Base-by-base conservation (phyloP, 2,888 invertebrate genomes). In the Gymnocheta viridis region DNA sequence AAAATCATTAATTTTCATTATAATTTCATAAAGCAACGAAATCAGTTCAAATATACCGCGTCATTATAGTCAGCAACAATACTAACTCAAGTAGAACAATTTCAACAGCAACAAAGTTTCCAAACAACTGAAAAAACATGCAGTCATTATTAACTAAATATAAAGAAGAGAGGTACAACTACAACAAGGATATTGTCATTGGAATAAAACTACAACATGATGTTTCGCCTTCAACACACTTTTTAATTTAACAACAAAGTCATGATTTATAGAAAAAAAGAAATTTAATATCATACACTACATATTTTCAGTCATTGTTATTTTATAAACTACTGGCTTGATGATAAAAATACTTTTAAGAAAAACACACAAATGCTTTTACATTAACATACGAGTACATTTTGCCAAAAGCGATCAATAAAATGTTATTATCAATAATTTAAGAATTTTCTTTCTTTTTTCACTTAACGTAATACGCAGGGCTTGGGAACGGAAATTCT, bases 1-100 rank as follows among this genome's bases (percentile, higher is more conserved):
- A 38, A 35, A 44, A 82, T 76, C 82, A 76, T 82, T 76, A 76
- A 82, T 76, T 70, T 76, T 76, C 76, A 82, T 82, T 82, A 82
- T 82, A 82, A 70, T 76, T 82, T 32, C 76, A 76, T 54, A 70
- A 62, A 70, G 62, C 62, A 62, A 24, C 60, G 64, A 22, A n/a
- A 32, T 38, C 58, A 19, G 6, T 24, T 62, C 32, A 70, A 72
- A 70, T 76, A 38, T 49, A 70, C 47, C 62, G 24, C n/a, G 51
- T 74, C 81, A 67, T 73, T 73, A 80, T 29, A 41, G 32, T 32
- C 73, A 66, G 47, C 27, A 60, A 32, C 60, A 73, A 49, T 17
- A 47, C 24, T 49, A 17, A 24, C 29, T 24, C 10, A 22, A 47
- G 32, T 35, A 24, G 17, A 3, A n/a, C n/a, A 49, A 72, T 47